Evolutionary conservation across 2,113 vertebrate species (phyloP), one percentile per base, ranked within the genome.

Genomic region (Vireo altiloquus): DNA sequence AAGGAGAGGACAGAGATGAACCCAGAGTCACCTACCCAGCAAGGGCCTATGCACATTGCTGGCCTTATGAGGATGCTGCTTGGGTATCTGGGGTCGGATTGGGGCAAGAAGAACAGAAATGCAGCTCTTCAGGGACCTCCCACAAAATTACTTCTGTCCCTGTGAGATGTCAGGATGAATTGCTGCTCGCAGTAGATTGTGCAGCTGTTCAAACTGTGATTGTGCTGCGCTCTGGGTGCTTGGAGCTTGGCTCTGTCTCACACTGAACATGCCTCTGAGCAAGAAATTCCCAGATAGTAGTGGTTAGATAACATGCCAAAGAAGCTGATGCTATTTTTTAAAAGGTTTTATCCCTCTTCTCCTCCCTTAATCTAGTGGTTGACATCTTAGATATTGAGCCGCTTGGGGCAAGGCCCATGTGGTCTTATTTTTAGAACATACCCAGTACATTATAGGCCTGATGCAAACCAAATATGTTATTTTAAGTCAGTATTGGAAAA

Each of bases 281-380:
- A 90, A 96, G 93, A 90, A 94, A 89, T 96, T 92, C 93, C 90
- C 88, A 85, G 96, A 96, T 96, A 97, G 71, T 82, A 68, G 53
- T 60, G 49, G 93, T 81, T 90, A 96, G 94, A 96, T 97, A 96
- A 92, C 85, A 78, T 7, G 3, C 64, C 79, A 90, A 90, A 93
- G 95, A 93, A 96, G 82, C 52, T 79, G 92, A 87, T 92, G 64
- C 82, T 96, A 89, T 78, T 95, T 96, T 95, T 94, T 82, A 78
- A 91, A 96, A 90, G 90, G 88, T 89, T 94, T 89, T 95, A 89
- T 89, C 82, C 93, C 68, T 87, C 40, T 90, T 89, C 23, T 28
- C 80, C 72, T 90, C 94, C 80, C 92, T 95, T 90, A 93, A 92
- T 96, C 88, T 95, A 40, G 68, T 19, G 16, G 64, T 71, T 96